Conservation (phyloP, 2,113 vertebrate genomes). For the Thunnus thynnus region DNA sequence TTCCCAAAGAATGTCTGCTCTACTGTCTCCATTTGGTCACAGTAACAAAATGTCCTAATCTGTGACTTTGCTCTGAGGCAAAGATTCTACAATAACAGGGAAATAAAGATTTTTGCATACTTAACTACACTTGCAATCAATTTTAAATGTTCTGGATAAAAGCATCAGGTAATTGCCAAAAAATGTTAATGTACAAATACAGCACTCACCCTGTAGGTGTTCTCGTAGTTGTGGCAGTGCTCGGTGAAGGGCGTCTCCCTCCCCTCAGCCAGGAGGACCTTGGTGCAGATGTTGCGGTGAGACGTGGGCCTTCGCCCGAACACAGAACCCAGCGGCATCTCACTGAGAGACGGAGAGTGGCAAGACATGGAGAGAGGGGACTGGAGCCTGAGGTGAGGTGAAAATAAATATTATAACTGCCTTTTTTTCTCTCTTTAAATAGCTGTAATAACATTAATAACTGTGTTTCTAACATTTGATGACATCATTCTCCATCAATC, state of each 20-base stretch:
- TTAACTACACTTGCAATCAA: background rate
- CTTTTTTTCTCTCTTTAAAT: background rate
- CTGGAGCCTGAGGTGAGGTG: conserved; percentile 69
- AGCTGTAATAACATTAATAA: background rate
- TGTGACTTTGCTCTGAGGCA: background rate
- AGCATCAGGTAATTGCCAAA: background rate
- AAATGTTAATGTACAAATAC: background rate
- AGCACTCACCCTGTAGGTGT: conserved; percentile 88
- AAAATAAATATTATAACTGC: background rate
- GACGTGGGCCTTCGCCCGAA: conserved; percentile 86
- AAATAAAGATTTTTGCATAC: background rate
- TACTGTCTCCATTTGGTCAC: background rate
- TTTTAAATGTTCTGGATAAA: background rate
- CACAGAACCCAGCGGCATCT: conserved; percentile 82
- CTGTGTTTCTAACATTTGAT: background rate
- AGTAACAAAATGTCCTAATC: too few species aligned
- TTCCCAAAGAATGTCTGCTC: background rate
- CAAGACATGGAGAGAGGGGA: conserved; percentile 84
- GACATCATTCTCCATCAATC: background rate
- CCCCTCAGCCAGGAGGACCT: conserved; percentile 92
- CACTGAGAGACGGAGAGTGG: conserved; percentile 81
- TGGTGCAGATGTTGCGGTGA: conserved; percentile 93
- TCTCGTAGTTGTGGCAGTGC: conserved; percentile 92
- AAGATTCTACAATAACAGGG: background rate
- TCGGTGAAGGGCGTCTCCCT: conserved; percentile 88